Conservation (phyloP, 2,888 invertebrate genomes). For the Ochlodes sylvanus region DNA sequence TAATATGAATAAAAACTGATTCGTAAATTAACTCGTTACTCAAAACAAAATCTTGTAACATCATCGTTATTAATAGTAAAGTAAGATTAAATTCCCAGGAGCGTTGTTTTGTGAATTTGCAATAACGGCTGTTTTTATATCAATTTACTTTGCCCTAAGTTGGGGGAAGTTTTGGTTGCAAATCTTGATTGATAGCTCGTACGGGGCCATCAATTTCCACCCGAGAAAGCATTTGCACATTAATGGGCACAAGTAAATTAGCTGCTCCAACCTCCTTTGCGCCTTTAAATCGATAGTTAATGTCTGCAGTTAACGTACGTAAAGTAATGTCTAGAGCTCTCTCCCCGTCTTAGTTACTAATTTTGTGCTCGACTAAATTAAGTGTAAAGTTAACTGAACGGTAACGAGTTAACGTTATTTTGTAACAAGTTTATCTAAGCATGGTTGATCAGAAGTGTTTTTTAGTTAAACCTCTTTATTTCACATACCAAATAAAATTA, state of each 20-base stretch:
- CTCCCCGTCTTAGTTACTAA: slow-evolving; percentile 18
- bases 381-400: background rate
- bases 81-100: background rate
- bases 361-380: slow-evolving; percentile 26
- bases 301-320: slow-evolving; percentile 32
- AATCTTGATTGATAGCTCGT: slow-evolving; percentile 79
- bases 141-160: slow-evolving; percentile 67
- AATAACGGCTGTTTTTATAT: slow-evolving; percentile 65
- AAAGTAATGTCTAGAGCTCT: slow-evolving; percentile 24
- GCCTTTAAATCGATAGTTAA: slow-evolving; percentile 43
- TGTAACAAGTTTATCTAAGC: background rate
- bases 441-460: background rate
- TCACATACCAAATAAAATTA: too few species aligned
- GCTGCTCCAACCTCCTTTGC: slow-evolving; percentile 48
- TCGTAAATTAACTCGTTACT: too few species aligned
- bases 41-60: too few species aligned
- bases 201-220: slow-evolving; percentile 71
- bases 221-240: slow-evolving; percentile 67
- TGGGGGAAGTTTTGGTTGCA: slow-evolving; percentile 64
- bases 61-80: too few species aligned
- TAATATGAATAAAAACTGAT: too few species aligned
- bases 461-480: background rate
- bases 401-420: slow-evolving; percentile 1
- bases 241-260: slow-evolving; percentile 55
- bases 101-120: background rate